Evolutionary conservation across 2,888 invertebrate species (phyloP), one percentile per base, ranked within the genome.

Genomic region (Toxonevra muliebris): DNA sequence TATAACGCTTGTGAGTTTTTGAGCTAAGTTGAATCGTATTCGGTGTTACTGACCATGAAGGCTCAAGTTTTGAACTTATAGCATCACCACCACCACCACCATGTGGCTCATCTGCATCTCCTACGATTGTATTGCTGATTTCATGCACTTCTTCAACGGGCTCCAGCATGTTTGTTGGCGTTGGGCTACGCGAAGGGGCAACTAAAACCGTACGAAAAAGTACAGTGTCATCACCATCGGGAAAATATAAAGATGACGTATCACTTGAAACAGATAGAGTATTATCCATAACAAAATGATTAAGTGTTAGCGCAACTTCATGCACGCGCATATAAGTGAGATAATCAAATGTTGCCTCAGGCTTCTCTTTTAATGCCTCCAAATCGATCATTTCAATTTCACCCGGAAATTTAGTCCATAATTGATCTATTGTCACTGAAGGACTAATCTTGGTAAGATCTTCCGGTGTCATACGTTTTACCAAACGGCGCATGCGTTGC

Each of bases 161-260:
- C 48, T 80, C 80, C 13, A 82, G 65, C 66, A 76, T 73, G 9
- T 68, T 69, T 1, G 72, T 68, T n/a, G 80, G 78, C 7, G 79
- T 77, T 7, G 79, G 79, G 1, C 80, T 79, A 30, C 30, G 30
- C 3, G 30, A 30, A 60, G 76, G 74, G 10, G 74, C 72, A 1
- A 71, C 75, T 1, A 74, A 75, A 52, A 80, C 81, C 8, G 85
- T 85, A 2, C 82, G 81, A 70, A 85, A 85, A 0, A 85, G 68
- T 1, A 85, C 78, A 0, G 85, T 83, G 63, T 85, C 85, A 54
- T 85, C 85, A 8, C 77, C 80, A 13, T 84, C 84, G 0, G 82
- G 79, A 52, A 83, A 75, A 19, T 78, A 76, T 12, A 82, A 65
- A 4, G 73, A 67, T n/a, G 80, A 77, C 2, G 80, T 76, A 0